Conservation (phyloP, 2,888 invertebrate species). For the Syrphus vitripennis region DNA sequence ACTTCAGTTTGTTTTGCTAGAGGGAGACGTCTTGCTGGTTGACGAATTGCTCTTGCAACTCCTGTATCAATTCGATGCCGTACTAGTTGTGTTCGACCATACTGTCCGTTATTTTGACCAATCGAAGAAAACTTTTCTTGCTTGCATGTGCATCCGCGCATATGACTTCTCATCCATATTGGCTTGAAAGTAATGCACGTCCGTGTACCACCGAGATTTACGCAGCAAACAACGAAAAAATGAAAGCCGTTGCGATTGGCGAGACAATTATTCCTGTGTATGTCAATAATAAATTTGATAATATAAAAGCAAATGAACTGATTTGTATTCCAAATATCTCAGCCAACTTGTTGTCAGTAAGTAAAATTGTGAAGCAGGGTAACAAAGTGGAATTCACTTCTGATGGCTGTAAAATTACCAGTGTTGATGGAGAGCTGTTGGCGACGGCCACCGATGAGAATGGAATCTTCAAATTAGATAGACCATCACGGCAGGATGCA, state of each 20-base stretch:
- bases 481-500: background rate
- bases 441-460: background rate
- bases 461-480: slow-evolving; percentile 1
- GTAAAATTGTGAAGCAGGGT: background rate
- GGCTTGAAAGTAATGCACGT: background rate
- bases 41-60: no score
- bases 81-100: no score
- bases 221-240: background rate
- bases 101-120: no score
- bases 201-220: background rate
- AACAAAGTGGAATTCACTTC: background rate
- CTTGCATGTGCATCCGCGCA: no score
- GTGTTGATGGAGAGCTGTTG: background rate
- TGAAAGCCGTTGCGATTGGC: background rate
- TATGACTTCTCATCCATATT: background rate
- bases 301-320: no score
- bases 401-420: background rate
- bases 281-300: no score
- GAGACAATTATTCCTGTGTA: background rate
- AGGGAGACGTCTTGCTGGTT: no score
- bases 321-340: no score
- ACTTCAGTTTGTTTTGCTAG: no score
- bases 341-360: no score
- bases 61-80: no score
- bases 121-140: no score